Conservation (phyloP, 2,888 invertebrate species). For the Rhingia rostrata region DNA sequence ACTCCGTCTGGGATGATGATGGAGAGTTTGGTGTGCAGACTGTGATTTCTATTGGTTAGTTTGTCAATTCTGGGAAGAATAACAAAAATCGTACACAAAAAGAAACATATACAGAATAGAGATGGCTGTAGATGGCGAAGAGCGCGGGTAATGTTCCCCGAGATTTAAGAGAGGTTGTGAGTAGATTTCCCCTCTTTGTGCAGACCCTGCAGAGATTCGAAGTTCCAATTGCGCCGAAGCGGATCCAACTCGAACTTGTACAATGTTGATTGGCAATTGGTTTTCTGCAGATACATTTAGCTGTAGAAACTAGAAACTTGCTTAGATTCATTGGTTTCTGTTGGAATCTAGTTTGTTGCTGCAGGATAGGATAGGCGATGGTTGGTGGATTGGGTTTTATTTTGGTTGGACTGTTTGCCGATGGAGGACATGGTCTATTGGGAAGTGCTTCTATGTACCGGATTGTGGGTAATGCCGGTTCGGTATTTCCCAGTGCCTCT, state of each 20-base stretch:
- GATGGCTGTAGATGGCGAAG: slow-evolving; percentile 4
- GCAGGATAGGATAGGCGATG: slow-evolving; percentile 9
- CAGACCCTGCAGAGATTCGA: slow-evolving; percentile 67
- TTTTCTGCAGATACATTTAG: slow-evolving; percentile 7
- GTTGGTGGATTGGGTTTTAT: slow-evolving; percentile 18
- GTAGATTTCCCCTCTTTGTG: slow-evolving; percentile 56
- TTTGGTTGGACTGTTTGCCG: slow-evolving; percentile 38
- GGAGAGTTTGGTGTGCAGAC: not conserved
- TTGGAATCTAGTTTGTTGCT: slow-evolving; percentile 35
- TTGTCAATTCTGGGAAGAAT: slow-evolving; percentile 17
- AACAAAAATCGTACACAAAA: slow-evolving; percentile 36
- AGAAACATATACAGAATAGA: slow-evolving; percentile 9
- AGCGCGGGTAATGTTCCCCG: slow-evolving; percentile 16
- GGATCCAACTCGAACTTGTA: slow-evolving; percentile 59
- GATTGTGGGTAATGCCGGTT: not conserved
- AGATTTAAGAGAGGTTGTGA: slow-evolving; percentile 50
- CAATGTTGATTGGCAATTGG: not conserved
- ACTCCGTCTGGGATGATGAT: slow-evolving; percentile 19
- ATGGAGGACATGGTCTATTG: slow-evolving; percentile 24
- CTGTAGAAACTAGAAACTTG: not conserved
- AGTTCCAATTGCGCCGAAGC: slow-evolving; percentile 58
- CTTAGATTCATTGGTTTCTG: slow-evolving; percentile 27
- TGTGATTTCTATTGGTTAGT: slow-evolving; percentile 7
- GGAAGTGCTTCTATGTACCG: not conserved
- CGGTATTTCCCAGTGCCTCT: too few relatives aligned